Evolutionary conservation across 1,140 invertebrate genomes (phyloP), one percentile per base, ranked within the genome.

Genomic region (Temnothorax nylanderi): DNA sequence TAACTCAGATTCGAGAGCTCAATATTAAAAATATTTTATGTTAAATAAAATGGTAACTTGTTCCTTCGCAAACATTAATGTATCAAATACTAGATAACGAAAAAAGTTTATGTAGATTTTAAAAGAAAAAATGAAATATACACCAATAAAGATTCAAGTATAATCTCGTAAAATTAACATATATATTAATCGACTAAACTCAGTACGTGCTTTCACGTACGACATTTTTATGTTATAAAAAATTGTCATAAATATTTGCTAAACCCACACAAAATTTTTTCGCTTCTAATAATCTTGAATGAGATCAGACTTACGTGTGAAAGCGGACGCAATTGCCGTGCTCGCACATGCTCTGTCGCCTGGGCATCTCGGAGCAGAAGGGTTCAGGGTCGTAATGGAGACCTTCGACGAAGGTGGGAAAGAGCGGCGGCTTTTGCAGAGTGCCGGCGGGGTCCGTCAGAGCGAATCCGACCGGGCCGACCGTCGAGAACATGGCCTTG

Each of bases 301-400:
- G 8, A 71, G 5, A 32, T 69, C 16, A 21, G 60, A 90, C 89
- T 89, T 91, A 93, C 93, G 93, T 92, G 69, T 94, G 93, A 89
- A 93, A 94, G 7, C 93, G 91, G 47, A 92, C 91, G 75, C 93
- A 94, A 51, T 89, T 91, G 8, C 92, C 69, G 81, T 94, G 93
- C 44, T 94, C 93, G 82, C 93, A 93, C 44, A 94, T 84, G 69
- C 93, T 93, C 49, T 92, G 89, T 49, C 91, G 90, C 60, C 93
- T 90, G 37, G 88, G 58, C 67, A 92, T 88, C 16, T 93, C 93
- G 7, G 88, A 77, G 37, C 91, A 92, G 80, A 92, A 94, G 10
- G 93, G 92, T 44, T 93, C 92, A 10, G 93, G 93, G 51, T 94
- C 93, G 87, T 94, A 94, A 56, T 91, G 93, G 65, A 93, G 90